Evolutionary conservation across 2,797 vertebrate genomes (phyloP), one percentile per base, ranked within the genome.

Genomic region (Uromys caudimaculatus): DNA sequence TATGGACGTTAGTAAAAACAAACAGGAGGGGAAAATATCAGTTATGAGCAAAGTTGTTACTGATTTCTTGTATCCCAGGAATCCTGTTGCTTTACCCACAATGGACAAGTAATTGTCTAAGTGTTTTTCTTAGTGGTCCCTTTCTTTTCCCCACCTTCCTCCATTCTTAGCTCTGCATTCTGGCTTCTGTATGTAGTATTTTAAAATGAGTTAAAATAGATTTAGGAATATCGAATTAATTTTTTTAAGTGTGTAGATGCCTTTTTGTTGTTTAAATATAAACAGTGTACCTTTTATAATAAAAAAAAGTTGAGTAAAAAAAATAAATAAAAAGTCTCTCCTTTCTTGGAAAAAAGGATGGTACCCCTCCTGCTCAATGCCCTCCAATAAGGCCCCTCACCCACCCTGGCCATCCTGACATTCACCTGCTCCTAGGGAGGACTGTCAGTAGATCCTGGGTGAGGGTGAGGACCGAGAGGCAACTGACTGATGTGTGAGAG

Each of bases 21-120:
- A 98, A 98, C 97, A 99, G 93, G 98, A 97, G 97, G 98, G 98
- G 98, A 98, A 98, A 98, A 97, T 97, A 98, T 98, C 98, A 98
- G 95, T 98, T 98, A 98, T 98, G 98, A 99, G 98, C 98, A 99
- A 99, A 98, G 98, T 99, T 99, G 98, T 99, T 99, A 97, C 99
- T 99, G 99, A 99, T 99, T 98, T 99, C 99, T 99, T 99, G 99
- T 99, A 99, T 99, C 99, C 99, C 99, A 97, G 98, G 99, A 99
- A 99, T 99, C 99, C 99, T 98, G 99, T 99, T 99, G 99, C 99
- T 99, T 99, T 99, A 98, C 99, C 99, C 99, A 99, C 99, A 99
- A 98, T 99, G 99, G 99, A 99, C 99, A 99, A 99, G 99, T 99
- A 99, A 99, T 99, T 99, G 99, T 99, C 99, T 98, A 98, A 99